These are phyloP conservation scores for Palaemon carinicauda DNA, from an alignment of 1,140 invertebrate species.

Conservation along the genomic window DNA sequence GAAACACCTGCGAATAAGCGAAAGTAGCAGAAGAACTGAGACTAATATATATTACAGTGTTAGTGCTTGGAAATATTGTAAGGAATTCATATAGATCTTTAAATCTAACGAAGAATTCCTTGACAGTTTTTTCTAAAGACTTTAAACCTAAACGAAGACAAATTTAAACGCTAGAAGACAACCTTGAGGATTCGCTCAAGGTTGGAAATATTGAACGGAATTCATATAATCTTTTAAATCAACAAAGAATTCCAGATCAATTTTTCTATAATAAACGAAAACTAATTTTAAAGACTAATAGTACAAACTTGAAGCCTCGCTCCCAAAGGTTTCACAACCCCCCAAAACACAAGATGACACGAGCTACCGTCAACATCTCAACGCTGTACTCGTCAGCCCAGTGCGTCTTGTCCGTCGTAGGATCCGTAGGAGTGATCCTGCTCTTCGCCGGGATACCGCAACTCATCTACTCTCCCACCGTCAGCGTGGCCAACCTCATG, in stretches of 20 bases:
- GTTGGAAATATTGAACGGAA: too few species aligned
- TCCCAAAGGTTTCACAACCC: not conserved
- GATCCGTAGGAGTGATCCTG: slow-evolving; percentile 58
- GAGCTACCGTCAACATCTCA: slow-evolving; percentile 21
- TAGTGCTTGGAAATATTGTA: too few species aligned
- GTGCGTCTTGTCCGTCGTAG: slow-evolving; percentile 55
- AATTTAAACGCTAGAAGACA: too few species aligned
- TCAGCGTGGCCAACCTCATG: slow-evolving; percentile 53
- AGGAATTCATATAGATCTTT: too few species aligned
- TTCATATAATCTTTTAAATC: too few species aligned
- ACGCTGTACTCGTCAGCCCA: slow-evolving; percentile 55
- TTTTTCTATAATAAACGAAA: not conserved
- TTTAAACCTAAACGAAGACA: too few species aligned
- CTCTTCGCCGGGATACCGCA: slow-evolving; percentile 59
- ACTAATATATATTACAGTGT: too few species aligned
- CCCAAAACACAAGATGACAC: not conserved
- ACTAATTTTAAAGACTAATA: not conserved
- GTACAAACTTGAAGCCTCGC: not conserved
- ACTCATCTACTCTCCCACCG: slow-evolving; percentile 52
- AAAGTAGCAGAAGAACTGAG: too few species aligned
- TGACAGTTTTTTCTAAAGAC: not conserved
- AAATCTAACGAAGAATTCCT: not conserved
- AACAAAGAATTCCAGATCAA: not conserved
- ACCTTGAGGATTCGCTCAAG: too few species aligned
- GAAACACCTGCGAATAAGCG: not conserved